These are phyloP conservation scores for Drosophila phalerata DNA, from an alignment of 2,888 invertebrate genomes.

Conservation along the genomic window DNA sequence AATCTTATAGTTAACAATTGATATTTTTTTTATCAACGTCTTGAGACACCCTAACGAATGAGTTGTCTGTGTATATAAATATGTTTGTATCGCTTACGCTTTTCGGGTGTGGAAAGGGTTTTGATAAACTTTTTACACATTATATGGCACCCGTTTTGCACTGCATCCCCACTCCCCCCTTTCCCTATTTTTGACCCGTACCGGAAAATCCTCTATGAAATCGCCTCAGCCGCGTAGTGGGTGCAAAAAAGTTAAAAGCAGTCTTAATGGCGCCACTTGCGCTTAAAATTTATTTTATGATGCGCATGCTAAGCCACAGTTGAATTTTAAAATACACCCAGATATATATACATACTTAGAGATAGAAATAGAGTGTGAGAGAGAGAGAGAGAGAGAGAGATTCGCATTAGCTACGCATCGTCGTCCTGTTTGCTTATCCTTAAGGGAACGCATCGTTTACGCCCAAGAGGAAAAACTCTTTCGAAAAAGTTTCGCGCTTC, in stretches of 20 bases:
- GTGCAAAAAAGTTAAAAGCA: constrained; percentile 77
- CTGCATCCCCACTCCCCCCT: no score
- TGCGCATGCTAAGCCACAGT: constrained; percentile 79
- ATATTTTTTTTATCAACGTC: background rate
- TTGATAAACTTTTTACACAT: constrained; percentile 76
- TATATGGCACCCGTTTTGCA: constrained; percentile 45
- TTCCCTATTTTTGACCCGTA: constrained; percentile 4
- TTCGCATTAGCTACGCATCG: constrained; percentile 53
- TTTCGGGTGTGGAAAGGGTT: constrained; percentile 73
- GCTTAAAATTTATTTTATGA: constrained; percentile 83
- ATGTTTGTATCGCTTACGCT: constrained; percentile 59
- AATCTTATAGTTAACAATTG: no score
- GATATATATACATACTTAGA: background rate
- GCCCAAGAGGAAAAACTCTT: constrained; percentile 71
- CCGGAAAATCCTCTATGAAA: constrained; percentile 48
- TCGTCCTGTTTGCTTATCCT: constrained; percentile 67
- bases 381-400: constrained; percentile 16
- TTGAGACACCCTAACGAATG: constrained; percentile 40
- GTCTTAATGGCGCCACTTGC: constrained; percentile 83
- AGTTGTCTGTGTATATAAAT: constrained; percentile 27
- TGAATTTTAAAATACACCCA: constrained; percentile 80
- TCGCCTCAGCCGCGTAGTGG: constrained; percentile 67
- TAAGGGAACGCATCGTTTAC: constrained; percentile 63
- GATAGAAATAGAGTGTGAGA: background rate
- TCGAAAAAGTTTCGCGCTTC: constrained; percentile 73